These are phyloP conservation scores for Yoshiicerus persimilis DNA, from an alignment of 1,140 invertebrate genomes.

Conservation along the genomic window DNA sequence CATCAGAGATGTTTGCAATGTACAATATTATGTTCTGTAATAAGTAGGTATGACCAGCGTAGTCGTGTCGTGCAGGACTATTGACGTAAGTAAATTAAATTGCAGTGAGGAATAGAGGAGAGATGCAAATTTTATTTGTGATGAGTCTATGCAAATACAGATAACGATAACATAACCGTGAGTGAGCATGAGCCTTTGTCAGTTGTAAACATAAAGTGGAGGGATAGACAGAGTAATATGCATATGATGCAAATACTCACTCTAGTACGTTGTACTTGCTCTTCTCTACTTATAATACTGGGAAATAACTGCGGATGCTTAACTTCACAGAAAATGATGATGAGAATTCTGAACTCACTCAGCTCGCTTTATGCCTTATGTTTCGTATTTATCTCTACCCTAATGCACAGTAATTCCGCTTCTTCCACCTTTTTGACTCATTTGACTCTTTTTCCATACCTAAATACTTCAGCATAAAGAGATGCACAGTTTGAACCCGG, in stretches of 20 bases:
- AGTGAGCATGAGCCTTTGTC: not conserved
- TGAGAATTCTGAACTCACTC: constrained; percentile 1
- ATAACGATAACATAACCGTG: not conserved
- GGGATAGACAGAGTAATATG: not conserved
- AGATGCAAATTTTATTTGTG: not conserved
- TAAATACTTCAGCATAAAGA: not conserved
- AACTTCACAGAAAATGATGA: not conserved
- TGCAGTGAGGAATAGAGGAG: not conserved
- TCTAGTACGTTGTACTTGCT: not conserved
- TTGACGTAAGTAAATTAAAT: not conserved
- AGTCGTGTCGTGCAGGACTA: not conserved
- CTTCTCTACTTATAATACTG: not conserved
- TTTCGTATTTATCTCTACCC: not conserved
- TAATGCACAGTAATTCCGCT: not conserved
- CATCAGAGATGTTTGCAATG: too few species aligned
- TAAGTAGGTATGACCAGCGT: not conserved
- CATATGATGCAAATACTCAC: not conserved
- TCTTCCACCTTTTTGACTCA: not conserved
- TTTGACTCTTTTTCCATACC: not conserved
- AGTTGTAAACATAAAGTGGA: not conserved
- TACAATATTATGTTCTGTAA: too few species aligned
- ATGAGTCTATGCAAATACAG: not conserved
- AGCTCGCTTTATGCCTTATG: not conserved
- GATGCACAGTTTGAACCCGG: not conserved
- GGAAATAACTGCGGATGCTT: not conserved